phyloP scores from a whole-genome alignment of 2,797 vertebrate species.

The Chiroxiphia lanceolata region DNA sequence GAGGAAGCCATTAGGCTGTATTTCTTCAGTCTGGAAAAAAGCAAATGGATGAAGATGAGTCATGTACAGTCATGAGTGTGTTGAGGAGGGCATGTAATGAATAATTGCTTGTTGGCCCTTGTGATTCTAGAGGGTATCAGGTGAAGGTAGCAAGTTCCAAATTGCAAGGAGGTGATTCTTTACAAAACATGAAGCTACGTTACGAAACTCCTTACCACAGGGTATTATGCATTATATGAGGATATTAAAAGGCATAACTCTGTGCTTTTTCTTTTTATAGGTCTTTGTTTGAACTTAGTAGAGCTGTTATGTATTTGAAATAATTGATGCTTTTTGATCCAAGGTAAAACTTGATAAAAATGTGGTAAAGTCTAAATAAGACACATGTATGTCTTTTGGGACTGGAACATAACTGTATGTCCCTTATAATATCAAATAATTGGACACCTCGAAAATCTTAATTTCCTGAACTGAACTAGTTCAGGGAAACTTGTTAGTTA shows the following conservation, averaged over 20 bases:
- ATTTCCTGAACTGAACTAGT: neutral
- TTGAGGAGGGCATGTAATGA: neutral
- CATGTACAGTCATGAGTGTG: neutral
- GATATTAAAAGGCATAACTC: neutral
- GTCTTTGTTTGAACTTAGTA: neutral
- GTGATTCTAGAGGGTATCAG: neutral
- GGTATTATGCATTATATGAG: neutral
- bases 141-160: neutral
- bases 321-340: neutral
- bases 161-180: neutral
- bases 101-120: neutral
- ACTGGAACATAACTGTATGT: neutral
- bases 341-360: neutral
- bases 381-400: neutral
- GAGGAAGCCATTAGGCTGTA: neutral
- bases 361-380: neutral
- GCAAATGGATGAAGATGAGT: neutral
- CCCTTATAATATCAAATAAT: neutral
- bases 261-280: neutral
- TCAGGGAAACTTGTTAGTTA: neutral
- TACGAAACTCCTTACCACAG: neutral
- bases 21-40: neutral
- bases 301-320: neutral
- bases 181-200: neutral
- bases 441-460: neutral